phyloP scores from a whole-genome alignment of 2,888 invertebrate species.

The Mimumesa dahlbomi region DNA sequence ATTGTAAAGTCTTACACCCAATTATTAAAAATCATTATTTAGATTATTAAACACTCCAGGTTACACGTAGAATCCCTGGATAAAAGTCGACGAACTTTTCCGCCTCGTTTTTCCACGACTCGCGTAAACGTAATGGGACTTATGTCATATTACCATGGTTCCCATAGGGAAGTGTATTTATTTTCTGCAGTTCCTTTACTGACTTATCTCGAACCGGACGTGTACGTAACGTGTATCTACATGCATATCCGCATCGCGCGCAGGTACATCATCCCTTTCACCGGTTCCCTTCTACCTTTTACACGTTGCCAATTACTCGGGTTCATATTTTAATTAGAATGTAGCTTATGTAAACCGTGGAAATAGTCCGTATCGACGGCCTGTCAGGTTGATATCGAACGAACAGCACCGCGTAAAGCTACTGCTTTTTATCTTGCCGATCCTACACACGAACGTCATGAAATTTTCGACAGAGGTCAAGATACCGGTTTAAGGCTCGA shows the following conservation, averaged over 20 bases:
- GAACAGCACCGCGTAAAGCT: background rate
- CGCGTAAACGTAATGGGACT: background rate
- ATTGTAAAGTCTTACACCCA: too few relatives aligned
- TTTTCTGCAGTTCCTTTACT: conserved; percentile 23
- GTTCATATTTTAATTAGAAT: too few relatives aligned
- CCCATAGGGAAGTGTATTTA: conserved; percentile 58
- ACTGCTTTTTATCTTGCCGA: conserved; percentile 10
- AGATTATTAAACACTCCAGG: too few relatives aligned
- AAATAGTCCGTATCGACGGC: too few relatives aligned
- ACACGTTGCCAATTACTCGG: too few relatives aligned
- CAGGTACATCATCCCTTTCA: conserved; percentile 21
- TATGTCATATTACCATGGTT: conserved; percentile 8
- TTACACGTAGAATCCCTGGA: background rate
- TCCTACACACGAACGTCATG: conserved; percentile 29
- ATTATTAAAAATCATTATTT: too few relatives aligned
- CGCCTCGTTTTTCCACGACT: conserved; percentile 25
- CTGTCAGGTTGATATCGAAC: too few relatives aligned
- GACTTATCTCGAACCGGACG: conserved; percentile 53
- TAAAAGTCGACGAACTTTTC: conserved; percentile 33
- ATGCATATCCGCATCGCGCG: conserved; percentile 22
- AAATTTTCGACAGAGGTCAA: conserved; percentile 60
- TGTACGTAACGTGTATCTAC: conserved; percentile 20
- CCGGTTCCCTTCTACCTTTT: conserved; percentile 1
- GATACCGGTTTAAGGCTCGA: conserved; percentile 54
- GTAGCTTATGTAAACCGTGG: too few relatives aligned